These are phyloP conservation scores for Hemithea aestivaria DNA, from an alignment of 2,888 invertebrate genomes.

Conservation along the genomic window DNA sequence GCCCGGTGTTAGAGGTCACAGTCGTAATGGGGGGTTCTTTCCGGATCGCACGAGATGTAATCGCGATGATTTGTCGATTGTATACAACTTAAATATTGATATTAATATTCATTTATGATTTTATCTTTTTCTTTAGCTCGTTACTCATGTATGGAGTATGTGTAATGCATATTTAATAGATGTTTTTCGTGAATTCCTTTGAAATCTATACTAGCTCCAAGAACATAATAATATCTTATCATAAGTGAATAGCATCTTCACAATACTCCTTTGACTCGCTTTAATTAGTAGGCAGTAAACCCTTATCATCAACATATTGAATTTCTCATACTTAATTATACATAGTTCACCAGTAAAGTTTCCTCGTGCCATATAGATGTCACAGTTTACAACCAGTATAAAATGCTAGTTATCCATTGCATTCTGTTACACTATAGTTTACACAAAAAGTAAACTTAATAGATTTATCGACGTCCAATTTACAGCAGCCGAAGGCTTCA, in stretches of 20 bases:
- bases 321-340: too few species aligned
- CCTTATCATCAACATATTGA: too few species aligned
- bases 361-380: background rate
- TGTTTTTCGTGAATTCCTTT: too few species aligned
- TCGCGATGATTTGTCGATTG: conserved; percentile 75
- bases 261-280: too few species aligned
- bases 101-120: conserved; percentile 73
- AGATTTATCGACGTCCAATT: conserved; percentile 54
- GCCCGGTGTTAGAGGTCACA: conserved; percentile 68
- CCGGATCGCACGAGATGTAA: conserved; percentile 67
- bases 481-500: conserved; percentile 49
- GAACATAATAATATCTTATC: too few species aligned
- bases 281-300: too few species aligned
- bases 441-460: conserved; percentile 43
- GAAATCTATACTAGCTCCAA: too few species aligned
- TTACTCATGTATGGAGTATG: conserved; percentile 1
- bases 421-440: conserved; percentile 26
- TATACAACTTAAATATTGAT: conserved; percentile 73
- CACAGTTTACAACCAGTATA: conserved; percentile 2
- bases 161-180: too few species aligned
- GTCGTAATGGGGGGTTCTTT: conserved; percentile 67
- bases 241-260: too few species aligned
- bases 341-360: too few species aligned
- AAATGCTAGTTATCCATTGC: conserved; percentile 4
- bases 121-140: conserved; percentile 42